Evolutionary conservation across 1,140 invertebrate genomes (phyloP).

Genomic region (Philotrypesis tridentata): DNA sequence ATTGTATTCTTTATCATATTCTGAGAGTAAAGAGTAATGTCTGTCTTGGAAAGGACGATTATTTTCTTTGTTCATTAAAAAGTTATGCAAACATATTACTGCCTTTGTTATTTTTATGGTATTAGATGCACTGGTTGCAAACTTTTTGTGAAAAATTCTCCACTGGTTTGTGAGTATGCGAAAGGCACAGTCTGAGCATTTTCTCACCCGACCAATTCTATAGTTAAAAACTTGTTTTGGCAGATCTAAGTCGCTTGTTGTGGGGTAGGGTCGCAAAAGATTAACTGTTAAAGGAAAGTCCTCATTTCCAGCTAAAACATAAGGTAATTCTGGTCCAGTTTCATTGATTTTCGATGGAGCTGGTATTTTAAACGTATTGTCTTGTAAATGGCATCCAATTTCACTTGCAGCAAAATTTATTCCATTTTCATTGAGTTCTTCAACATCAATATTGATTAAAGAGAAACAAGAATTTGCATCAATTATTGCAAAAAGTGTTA

Average conservation of each 20-base stretch:
- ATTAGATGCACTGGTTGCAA: slow-evolving; percentile 1
- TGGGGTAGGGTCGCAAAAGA: not conserved
- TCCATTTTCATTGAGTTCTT: not conserved
- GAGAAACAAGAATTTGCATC: slow-evolving; percentile 29
- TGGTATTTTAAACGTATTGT: slow-evolving; percentile 7
- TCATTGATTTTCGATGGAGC: not conserved
- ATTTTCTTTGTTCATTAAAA: slow-evolving; percentile 29
- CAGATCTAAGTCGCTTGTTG: not conserved
- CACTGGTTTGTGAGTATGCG: not conserved
- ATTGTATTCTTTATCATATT: not conserved
- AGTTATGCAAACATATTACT: slow-evolving; percentile 27
- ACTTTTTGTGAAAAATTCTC: slow-evolving; percentile 37
- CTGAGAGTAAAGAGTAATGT: slow-evolving; percentile 1
- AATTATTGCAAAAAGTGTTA: slow-evolving; percentile 2
- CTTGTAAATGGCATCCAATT: not conserved
- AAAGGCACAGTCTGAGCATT: slow-evolving; percentile 4
- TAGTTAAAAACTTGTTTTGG: slow-evolving; percentile 14
- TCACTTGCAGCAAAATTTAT: not conserved
- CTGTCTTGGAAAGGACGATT: not conserved
- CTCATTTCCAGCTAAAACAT: slow-evolving; percentile 19
- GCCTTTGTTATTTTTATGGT: slow-evolving; percentile 17
- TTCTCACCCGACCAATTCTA: not conserved
- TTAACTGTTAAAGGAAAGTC: slow-evolving; percentile 3
- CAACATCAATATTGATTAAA: not conserved
- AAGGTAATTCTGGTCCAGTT: slow-evolving; percentile 19